A percentile compares a stretch with the other conserved stretches of the same genome.
These are phyloP conservation scores for Zosterops hypoxanthus DNA, from an alignment of 2,113 vertebrate species.

Conservation along the genomic window DNA sequence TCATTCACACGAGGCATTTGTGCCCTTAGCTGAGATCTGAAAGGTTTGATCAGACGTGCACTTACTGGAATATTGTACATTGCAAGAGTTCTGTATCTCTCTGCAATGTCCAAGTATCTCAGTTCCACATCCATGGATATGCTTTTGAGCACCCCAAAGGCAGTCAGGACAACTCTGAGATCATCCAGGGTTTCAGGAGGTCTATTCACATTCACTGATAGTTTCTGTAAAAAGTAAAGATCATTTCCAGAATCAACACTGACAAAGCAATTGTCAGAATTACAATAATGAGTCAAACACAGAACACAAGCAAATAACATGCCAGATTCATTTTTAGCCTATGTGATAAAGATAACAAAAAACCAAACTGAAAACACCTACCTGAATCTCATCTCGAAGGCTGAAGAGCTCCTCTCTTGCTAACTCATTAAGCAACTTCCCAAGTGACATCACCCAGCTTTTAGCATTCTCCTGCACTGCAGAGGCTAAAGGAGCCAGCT, in stretches of 20 bases:
- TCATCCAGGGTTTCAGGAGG: slow-evolving; percentile 82
- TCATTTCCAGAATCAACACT: not conserved
- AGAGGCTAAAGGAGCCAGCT: slow-evolving; percentile 79
- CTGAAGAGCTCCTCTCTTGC: slow-evolving; percentile 80
- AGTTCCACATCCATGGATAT: slow-evolving; percentile 86
- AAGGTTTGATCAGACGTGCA: not conserved
- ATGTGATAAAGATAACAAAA: not conserved
- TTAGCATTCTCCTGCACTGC: slow-evolving; percentile 79
- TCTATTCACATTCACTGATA: slow-evolving; percentile 76
- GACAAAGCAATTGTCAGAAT: not conserved
- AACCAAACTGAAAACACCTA: slow-evolving; percentile 1
- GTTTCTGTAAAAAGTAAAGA: slow-evolving; percentile 67
- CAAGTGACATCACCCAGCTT: slow-evolving; percentile 84
- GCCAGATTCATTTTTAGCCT: not conserved
- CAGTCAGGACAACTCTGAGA: slow-evolving; percentile 85
- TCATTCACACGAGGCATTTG: not conserved
- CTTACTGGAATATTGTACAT: slow-evolving; percentile 85
- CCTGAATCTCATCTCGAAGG: slow-evolving; percentile 83
- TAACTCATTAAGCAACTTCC: slow-evolving; percentile 84
- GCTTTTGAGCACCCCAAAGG: slow-evolving; percentile 81
- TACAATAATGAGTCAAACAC: not conserved
- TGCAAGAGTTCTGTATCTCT: slow-evolving; percentile 87
- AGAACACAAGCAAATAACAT: not conserved
- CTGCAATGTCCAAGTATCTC: slow-evolving; percentile 81
- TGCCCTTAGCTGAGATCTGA: not conserved